Conservation (phyloP, 2,113 vertebrate species). For the Procavia capensis region DNA sequence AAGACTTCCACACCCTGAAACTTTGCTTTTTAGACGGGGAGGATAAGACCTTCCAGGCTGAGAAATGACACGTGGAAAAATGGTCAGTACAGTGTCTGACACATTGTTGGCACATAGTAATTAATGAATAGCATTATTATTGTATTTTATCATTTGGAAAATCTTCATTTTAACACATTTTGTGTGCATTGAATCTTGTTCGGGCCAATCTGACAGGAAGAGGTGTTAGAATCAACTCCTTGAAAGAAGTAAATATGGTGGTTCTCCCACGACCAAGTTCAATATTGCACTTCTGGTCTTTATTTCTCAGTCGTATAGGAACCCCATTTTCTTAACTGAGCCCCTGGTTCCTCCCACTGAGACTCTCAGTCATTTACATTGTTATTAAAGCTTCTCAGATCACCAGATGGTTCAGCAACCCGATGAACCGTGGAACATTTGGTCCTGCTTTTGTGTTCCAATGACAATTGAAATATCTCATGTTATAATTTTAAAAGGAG, state of each 20-base stretch:
- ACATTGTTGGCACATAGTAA: neutral
- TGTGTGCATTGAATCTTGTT: neutral
- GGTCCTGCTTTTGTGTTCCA: neutral
- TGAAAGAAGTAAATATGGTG: neutral
- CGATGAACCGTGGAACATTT: neutral
- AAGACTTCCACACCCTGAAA: neutral
- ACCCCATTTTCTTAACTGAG: neutral
- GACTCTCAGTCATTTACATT: neutral
- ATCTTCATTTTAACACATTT: neutral
- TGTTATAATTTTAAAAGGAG: slow-evolving; percentile 45
- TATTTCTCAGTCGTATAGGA: neutral
- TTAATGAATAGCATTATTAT: neutral
- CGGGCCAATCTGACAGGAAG: neutral
- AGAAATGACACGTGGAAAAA: neutral
- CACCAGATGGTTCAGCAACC: neutral
- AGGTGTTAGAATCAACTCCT: neutral
- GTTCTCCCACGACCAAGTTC: neutral
- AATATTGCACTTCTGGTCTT: neutral
- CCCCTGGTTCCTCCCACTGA: neutral
- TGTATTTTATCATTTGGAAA: neutral
- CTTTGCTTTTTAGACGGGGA: neutral
- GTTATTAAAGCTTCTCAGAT: slow-evolving; percentile 19
- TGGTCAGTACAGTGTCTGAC: neutral
- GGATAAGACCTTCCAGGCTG: neutral
- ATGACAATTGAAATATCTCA: slow-evolving; percentile 53